Percentiles rank a stretch among this genome's conserved stretches.
Evolutionary conservation across 53 echinoderm and acorn worm species (phyloP).

Genomic region (Hippasteria phrygiana): DNA sequence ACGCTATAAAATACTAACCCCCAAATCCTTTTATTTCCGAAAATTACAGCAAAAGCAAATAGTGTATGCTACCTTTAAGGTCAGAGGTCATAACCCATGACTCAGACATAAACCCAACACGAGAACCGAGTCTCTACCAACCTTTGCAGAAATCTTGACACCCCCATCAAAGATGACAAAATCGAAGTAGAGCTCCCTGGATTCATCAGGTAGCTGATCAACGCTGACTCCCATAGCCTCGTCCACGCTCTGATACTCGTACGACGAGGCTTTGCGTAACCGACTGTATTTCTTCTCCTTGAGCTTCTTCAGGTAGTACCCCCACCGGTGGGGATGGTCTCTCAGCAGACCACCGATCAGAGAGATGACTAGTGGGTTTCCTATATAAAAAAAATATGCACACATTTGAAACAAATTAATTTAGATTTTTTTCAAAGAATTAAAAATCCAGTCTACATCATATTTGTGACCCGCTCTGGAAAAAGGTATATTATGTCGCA

Average conservation of each 20-base stretch:
- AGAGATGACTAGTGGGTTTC: constrained; percentile 86
- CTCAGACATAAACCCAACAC: too few species aligned
- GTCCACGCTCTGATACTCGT: constrained; percentile 89
- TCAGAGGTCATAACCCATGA: too few species aligned
- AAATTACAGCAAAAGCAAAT: too few species aligned
- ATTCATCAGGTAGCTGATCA: constrained; percentile 71
- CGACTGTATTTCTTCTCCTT: constrained; percentile 77
- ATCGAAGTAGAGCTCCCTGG: constrained; percentile 77
- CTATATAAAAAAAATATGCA: not conserved
- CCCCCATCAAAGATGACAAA: constrained; percentile 87
- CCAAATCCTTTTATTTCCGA: too few species aligned
- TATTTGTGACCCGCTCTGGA: too few species aligned
- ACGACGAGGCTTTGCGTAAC: constrained; percentile 80
- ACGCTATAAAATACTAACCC: too few species aligned
- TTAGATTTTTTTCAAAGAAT: too few species aligned
- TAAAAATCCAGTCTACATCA: too few species aligned
- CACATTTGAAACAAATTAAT: too few species aligned
- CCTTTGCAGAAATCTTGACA: constrained; percentile 85
- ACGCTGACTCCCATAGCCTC: constrained; percentile 92
- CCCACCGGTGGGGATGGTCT: constrained; percentile 91
- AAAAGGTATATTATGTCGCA: too few species aligned
- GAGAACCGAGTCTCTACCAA: constrained; percentile 18
- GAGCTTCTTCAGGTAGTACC: constrained; percentile 84
- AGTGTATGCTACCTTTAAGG: too few species aligned
- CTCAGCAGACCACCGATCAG: constrained; percentile 80